phyloP scores from a whole-genome alignment of 2,113 vertebrate genomes.

The Chaetodon auriga region DNA sequence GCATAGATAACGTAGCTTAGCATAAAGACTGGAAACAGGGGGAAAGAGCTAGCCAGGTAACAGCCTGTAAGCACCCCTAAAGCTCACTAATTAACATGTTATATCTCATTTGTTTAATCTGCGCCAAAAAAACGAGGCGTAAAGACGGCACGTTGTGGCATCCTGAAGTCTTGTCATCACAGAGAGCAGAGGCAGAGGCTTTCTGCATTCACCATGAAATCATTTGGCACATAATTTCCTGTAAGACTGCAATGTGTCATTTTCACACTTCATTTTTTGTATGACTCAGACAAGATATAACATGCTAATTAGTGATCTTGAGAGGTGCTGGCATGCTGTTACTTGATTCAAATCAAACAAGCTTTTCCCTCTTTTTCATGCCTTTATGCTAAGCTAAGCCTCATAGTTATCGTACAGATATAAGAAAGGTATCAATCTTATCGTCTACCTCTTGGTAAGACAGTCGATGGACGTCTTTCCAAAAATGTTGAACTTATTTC shows the following conservation, averaged over 20 bases:
- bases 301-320: background rate
- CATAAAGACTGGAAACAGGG: background rate
- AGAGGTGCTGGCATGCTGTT: background rate
- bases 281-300: background rate
- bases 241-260: too few relatives aligned
- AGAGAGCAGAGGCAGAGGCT: background rate
- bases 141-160: background rate
- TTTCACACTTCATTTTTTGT: background rate
- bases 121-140: background rate
- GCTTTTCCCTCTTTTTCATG: background rate
- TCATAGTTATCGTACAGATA: background rate
- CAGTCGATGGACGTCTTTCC: background rate
- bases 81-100: background rate
- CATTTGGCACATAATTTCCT: background rate
- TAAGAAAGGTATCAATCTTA: background rate
- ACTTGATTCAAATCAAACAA: background rate
- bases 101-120: background rate
- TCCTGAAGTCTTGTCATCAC: background rate
- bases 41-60: background rate
- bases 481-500: background rate
- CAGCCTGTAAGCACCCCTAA: too few relatives aligned
- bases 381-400: background rate
- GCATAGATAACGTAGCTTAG: background rate
- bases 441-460: slow-evolving; percentile 1
- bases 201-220: background rate